A percentile compares a stretch with the other conserved stretches of the same genome.
These are phyloP conservation scores for Thunnus albacares DNA, from an alignment of 2,797 vertebrate species.

Conservation along the genomic window DNA sequence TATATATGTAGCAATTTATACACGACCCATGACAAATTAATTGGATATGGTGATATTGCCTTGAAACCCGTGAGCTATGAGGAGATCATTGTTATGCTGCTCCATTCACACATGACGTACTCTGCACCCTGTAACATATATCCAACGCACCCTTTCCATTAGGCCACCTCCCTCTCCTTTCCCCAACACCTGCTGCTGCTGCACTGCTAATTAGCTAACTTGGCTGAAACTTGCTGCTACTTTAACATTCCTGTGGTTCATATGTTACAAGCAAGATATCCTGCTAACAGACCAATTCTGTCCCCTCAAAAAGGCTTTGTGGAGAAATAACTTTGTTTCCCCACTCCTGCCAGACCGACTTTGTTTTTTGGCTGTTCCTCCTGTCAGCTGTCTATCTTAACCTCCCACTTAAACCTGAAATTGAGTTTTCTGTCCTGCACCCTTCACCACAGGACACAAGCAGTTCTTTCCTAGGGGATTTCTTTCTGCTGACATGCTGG, in stretches of 20 bases:
- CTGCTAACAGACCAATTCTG: neutral
- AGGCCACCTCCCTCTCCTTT: neutral
- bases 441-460: neutral
- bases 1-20: no score
- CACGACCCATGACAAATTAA: no score
- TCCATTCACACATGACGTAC: neutral
- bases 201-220: neutral
- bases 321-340: neutral
- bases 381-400: neutral
- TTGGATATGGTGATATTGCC: no score
- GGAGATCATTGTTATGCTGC: neutral
- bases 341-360: neutral
- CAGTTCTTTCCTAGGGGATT: slow-evolving; percentile 6
- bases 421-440: neutral
- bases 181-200: neutral
- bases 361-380: neutral
- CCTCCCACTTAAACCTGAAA: neutral
- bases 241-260: neutral
- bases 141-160: neutral
- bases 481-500: slow-evolving; percentile 8
- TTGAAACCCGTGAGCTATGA: neutral
- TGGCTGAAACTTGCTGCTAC: neutral
- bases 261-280: neutral
- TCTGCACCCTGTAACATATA: neutral
- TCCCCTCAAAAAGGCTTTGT: no score